Percentiles rank a stretch among this genome's conserved stretches.
Conservation (phyloP, 2,888 invertebrate species). For the Aspidapion aeneum region DNA sequence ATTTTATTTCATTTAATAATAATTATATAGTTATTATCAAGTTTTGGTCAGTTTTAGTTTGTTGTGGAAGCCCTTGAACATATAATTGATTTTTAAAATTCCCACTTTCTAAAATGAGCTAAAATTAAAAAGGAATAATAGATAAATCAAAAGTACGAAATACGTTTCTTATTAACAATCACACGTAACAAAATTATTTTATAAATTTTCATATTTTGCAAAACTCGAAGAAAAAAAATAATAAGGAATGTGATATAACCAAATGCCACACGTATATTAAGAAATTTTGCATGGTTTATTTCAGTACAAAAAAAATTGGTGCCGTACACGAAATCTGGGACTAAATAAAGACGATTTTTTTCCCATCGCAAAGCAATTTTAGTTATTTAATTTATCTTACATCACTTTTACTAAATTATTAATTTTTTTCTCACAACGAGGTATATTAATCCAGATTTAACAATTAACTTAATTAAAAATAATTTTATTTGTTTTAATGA, state of each 20-base stretch:
- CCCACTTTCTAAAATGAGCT: too few relatives aligned
- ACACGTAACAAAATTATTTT: too few relatives aligned
- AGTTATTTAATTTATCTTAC: neutral
- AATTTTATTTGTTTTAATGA: neutral
- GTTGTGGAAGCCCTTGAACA: too few relatives aligned
- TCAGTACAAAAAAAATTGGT: neutral
- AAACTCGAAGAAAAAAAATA: too few relatives aligned
- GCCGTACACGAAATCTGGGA: neutral
- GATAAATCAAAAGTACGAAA: too few relatives aligned
- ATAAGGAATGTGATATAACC: neutral
- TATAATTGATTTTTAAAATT: too few relatives aligned
- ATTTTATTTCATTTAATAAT: too few relatives aligned
- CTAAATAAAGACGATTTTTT: neutral
- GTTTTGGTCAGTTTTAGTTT: too few relatives aligned
- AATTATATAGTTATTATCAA: too few relatives aligned
- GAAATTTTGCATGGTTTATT: neutral
- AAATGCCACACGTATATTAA: neutral
- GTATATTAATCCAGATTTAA: neutral
- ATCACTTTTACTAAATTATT: neutral
- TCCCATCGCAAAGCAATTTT: neutral
- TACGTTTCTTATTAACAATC: too few relatives aligned
- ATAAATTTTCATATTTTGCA: too few relatives aligned
- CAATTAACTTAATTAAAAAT: neutral
- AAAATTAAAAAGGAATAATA: too few relatives aligned
- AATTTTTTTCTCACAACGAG: neutral